Evolutionary conservation across 2,113 vertebrate species (phyloP).

Genomic region (Leucopsar rothschildi): DNA sequence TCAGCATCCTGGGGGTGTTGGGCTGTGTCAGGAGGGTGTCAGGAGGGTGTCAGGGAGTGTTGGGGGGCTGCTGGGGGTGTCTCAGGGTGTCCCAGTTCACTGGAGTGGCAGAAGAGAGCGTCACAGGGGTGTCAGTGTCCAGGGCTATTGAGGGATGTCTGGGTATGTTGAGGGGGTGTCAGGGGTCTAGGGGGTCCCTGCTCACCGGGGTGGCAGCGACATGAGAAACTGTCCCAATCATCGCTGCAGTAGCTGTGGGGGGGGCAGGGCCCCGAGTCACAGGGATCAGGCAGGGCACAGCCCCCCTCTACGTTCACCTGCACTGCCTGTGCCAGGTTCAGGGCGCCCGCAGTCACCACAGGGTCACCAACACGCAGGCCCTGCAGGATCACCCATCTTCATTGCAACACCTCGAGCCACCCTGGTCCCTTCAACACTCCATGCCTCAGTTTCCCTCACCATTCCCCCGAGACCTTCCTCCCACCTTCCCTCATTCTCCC

Average conservation of each 20-base stretch:
- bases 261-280: constrained; percentile 87
- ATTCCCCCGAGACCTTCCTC: not conserved
- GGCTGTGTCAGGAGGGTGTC: accelerated
- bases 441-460: not conserved
- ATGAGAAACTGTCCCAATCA: constrained; percentile 89
- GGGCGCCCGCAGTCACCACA: not conserved
- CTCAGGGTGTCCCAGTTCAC: not conserved
- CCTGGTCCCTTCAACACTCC: too few species aligned
- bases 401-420: not conserved
- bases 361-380: not conserved
- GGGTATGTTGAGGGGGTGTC: not conserved
- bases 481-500: not conserved
- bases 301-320: constrained; percentile 83
- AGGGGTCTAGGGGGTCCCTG: not conserved
- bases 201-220: constrained; percentile 86
- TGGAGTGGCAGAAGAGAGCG: not conserved
- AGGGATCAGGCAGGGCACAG: constrained; percentile 85
- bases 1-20: not conserved
- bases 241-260: constrained; percentile 86
- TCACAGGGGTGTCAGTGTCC: not conserved
- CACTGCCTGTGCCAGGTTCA: constrained; percentile 76
- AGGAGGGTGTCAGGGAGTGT: accelerated
- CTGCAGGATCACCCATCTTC: not conserved
- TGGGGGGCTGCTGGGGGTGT: not conserved
- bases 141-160: not conserved